phyloP scores from a whole-genome alignment of 2,797 vertebrate genomes.

The Microctenopoma lineatum region DNA sequence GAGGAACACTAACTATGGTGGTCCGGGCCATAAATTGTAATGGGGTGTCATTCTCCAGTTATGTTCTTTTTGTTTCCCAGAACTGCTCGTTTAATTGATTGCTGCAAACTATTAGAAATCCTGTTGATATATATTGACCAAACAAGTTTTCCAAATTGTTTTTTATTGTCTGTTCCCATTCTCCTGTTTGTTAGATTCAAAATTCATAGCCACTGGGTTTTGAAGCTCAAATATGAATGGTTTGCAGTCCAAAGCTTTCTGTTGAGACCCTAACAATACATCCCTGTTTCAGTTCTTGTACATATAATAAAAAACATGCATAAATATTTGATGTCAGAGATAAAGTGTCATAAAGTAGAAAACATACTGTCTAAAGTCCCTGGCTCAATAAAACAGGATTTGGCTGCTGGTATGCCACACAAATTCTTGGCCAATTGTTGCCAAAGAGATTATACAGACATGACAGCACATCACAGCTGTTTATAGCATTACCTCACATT shows the following conservation, averaged over 20 bases:
- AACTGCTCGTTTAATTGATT: constrained; percentile 45
- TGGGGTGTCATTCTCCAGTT: constrained; percentile 36
- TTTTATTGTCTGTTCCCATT: constrained; percentile 17
- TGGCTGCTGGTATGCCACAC: constrained; percentile 14
- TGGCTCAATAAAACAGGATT: constrained; percentile 26
- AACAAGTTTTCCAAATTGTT: constrained; percentile 38
- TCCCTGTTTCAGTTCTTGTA: background rate
- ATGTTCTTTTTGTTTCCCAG: constrained; percentile 38
- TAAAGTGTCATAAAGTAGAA: constrained; percentile 10
- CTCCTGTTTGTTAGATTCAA: constrained; percentile 29
- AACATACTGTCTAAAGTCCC: background rate
- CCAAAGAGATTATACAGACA: constrained; percentile 55
- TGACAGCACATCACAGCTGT: constrained; percentile 66
- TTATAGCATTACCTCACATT: constrained; percentile 67
- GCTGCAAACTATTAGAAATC: constrained; percentile 34
- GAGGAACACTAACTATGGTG: constrained; percentile 16
- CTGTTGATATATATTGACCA: constrained; percentile 27
- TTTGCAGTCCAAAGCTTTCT: background rate
- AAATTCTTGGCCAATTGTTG: constrained; percentile 52
- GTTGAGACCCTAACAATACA: background rate
- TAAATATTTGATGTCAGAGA: constrained; percentile 5
- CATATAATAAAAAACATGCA: background rate
- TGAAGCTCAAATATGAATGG: constrained; percentile 16
- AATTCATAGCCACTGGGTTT: constrained; percentile 8
- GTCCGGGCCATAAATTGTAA: constrained; percentile 24